Evolutionary conservation across 2,797 vertebrate species (phyloP), one percentile per base, ranked within the genome.

Genomic region (Alca torda): DNA sequence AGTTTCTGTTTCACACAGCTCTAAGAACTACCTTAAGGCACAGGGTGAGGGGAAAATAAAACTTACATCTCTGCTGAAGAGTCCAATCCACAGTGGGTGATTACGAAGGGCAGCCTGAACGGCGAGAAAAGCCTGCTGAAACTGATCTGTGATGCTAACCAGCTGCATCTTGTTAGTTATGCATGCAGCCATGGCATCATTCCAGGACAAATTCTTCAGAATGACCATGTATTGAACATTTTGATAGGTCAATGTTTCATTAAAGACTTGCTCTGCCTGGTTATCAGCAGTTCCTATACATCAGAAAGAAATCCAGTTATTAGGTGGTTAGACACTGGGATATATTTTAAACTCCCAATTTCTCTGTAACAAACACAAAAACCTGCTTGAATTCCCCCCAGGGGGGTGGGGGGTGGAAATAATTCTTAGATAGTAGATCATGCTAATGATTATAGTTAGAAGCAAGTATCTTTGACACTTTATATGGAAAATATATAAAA

Each of bases 11-110:
- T 56, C 72, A 69, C 17, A 21, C 10, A 84, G 57, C 7, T 60
- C 24, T 78, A 61, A 81, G 90, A 67, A 37, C 19, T 43, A 76
- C 10, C 25, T 33, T 67, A 87, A 96, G 63, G 11, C 19, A 50
- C 28, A 74, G 37, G 16, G 17, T 39, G 17, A 90, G 16, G 26
- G 45, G 46, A 95, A 93, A 69, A 17, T n/a, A 59, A 68, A 84
- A 98, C 98, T 98, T 97, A 99, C 99, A 4, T 99, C 98, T 95
- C 98, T 97, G 69, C 99, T 99, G 78, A 98, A 98, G 78, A 99
- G 98, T 94, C 99, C 99, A 41, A 99, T 99, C 99, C 99, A 99
- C 94, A 99, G 97, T 17, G 99, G 98, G 6, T 90, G 96, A 50
- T 96, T 95, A 9, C 65, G 96, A 5, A 97, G 98, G 93, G 95